Evolutionary conservation across 2,113 vertebrate genomes (phyloP), one percentile per base, ranked within the genome.

Genomic region (Polypterus senegalus): DNA sequence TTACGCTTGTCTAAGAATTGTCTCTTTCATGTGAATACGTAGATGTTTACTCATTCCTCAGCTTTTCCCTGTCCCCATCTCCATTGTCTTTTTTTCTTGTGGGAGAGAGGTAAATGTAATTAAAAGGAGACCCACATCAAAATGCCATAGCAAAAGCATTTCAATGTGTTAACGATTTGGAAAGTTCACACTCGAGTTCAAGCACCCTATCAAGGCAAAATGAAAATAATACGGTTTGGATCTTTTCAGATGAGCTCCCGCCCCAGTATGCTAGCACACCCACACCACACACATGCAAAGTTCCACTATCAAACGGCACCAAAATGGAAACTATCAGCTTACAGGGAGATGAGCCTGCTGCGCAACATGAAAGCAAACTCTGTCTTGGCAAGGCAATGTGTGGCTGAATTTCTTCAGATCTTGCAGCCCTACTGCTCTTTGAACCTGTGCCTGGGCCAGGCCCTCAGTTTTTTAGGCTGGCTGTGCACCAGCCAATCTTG

Each of bases 351-450:
- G 49, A 61, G 8, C 60, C 49, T n/a, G 60, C 52, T 61, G 60
- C 6, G 52, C 10, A 5, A 54, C 49, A 61, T 54, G 46, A 61
- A 61, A 61, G 60, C 60, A 27, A 7, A 43, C 10, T 43, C 45
- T 46, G 60, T 53, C 27, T 46, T 10, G 4, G 3, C 8, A 45
- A 52, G 60, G 45, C 4, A 10, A n/a, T 49, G 44, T 9, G 45
- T 49, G 9, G 44, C 60, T 54, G 60, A 53, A 10, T 62, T 68
- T 64, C 56, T 65, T 64, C 49, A 70, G 59, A 51, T 5, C 45
- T 9, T 52, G 1, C 5, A 0, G 0, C n/a, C 45, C 7, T 48
- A 59, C 61, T 46, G n/a, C 7, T 11, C 5, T 46, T 62, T 54
- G 48, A 62, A 47, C 56, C 49, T 27, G 27, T 10, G 10, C 65